Evolutionary conservation across 1,140 invertebrate genomes (phyloP), one percentile per base, ranked within the genome.

Genomic region (Metaphire vulgaris): DNA sequence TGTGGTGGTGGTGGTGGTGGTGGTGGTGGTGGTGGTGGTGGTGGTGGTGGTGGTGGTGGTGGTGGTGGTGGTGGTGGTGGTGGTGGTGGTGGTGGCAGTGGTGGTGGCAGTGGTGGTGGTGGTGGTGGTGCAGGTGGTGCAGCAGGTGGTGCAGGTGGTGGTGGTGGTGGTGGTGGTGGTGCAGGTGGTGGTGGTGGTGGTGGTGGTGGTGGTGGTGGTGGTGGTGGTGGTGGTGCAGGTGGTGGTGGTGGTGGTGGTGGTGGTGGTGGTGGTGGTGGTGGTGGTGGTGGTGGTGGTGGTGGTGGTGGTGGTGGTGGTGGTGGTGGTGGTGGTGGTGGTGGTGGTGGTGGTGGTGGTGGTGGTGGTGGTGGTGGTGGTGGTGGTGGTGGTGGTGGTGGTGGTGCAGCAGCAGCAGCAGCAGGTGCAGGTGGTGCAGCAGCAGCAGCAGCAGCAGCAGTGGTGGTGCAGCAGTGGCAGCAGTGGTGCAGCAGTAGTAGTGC

Each of bases 401-500:
- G 1, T 41, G n/a, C 28, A 1, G 1, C n/a, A 29, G 70, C 28
- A 2, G 70, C n/a, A 29, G 70, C 28, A 29, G 70, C n/a, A 29
- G 70, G 32, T 71, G 70, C n/a, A 29, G 70, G 32, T 71, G 70
- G 31, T 71, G 70, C n/a, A n/a, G n/a, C n/a, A n/a, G n/a, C n/a
- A n/a, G n/a, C n/a, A n/a, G n/a, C n/a, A n/a, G n/a, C n/a, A n/a
- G n/a, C n/a, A n/a, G n/a, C n/a, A n/a, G n/a, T n/a, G n/a, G n/a
- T n/a, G n/a, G n/a, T n/a, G n/a, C n/a, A n/a, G n/a, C n/a, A n/a
- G n/a, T n/a, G n/a, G n/a, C n/a, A n/a, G n/a, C n/a, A n/a, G n/a
- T n/a, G n/a, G n/a, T n/a, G n/a, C n/a, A n/a, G n/a, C n/a, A n/a
- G n/a, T n/a, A n/a, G n/a, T n/a, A n/a, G n/a, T n/a, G n/a, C n/a